Percentiles rank a stretch among this genome's conserved stretches.
Conservation (phyloP, 2,888 invertebrate species). For the Mythimna pallens region DNA sequence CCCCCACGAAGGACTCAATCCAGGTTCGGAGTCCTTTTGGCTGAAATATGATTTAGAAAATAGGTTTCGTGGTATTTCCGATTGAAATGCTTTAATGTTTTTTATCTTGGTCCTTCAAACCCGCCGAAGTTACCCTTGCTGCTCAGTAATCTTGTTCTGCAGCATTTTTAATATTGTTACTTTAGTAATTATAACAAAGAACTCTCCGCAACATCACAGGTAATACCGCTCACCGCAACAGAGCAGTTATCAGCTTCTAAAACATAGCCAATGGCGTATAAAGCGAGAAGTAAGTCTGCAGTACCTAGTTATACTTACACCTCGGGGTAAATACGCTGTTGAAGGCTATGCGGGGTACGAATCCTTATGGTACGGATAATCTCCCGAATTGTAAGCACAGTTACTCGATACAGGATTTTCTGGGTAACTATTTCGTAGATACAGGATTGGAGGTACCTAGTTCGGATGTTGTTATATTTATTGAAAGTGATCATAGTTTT, state of each 20-base stretch:
- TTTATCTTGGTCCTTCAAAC: too few relatives aligned
- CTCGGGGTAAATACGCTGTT: not conserved
- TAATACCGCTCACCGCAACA: not conserved
- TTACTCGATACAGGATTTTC: not conserved
- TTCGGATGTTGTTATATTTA: not conserved
- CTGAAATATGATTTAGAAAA: too few relatives aligned
- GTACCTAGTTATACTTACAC: constrained; percentile 28
- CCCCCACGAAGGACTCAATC: too few relatives aligned
- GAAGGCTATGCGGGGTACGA: constrained; percentile 23
- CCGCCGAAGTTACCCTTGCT: too few relatives aligned
- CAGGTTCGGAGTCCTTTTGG: too few relatives aligned
- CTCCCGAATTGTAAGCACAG: constrained; percentile 14
- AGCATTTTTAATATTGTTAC: not conserved
- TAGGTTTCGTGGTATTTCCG: not conserved
- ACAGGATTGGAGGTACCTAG: too few relatives aligned
- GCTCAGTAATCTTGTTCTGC: not conserved
- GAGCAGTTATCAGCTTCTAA: not conserved
- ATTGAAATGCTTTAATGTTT: not conserved
- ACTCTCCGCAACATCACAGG: not conserved
- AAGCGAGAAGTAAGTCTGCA: constrained; percentile 13
- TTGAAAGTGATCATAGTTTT: too few relatives aligned
- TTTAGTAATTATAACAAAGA: not conserved
- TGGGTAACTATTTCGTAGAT: not conserved
- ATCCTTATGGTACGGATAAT: constrained; percentile 39
- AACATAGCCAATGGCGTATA: constrained; percentile 10